Evolutionary conservation across 2,797 vertebrate species (phyloP).

Genomic region (Premnoplex brunnescens): DNA sequence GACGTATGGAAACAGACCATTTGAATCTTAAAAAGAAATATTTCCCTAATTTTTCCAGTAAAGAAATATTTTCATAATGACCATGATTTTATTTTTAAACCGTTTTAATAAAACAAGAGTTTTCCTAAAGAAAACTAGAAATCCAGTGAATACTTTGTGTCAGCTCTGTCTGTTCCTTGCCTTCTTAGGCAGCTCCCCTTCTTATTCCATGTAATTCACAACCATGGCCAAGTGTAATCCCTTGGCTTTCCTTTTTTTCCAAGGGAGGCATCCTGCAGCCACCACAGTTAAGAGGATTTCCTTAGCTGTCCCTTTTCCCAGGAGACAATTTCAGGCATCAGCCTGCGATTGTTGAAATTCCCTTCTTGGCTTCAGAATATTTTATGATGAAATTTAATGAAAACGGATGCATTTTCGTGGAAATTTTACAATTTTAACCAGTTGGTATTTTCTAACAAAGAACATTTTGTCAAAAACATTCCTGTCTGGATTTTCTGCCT

Average conservation of each 20-base stretch:
- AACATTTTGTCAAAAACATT: neutral
- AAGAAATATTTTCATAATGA: slow-evolving; percentile 50
- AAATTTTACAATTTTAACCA: neutral
- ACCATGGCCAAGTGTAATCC: neutral
- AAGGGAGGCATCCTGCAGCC: neutral
- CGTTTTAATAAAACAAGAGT: neutral
- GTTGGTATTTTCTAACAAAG: slow-evolving; percentile 8
- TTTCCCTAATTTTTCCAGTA: slow-evolving; percentile 34
- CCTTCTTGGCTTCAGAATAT: neutral
- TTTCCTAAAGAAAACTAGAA: neutral
- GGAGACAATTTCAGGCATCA: neutral
- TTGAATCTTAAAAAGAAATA: slow-evolving; percentile 30
- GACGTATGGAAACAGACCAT: slow-evolving; percentile 31
- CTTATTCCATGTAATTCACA: neutral
- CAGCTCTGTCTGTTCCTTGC: neutral
- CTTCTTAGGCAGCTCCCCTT: neutral
- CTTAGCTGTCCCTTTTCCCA: neutral
- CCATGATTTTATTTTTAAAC: slow-evolving; percentile 46
- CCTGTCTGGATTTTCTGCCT: neutral
- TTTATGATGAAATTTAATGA: neutral
- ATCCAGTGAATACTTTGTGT: neutral
- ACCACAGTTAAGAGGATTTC: neutral
- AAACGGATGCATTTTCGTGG: neutral
- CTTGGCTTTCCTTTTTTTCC: neutral
- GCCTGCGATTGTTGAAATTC: neutral